A percentile compares a stretch with the other conserved stretches of the same genome.
Evolutionary conservation across 2,797 vertebrate genomes (phyloP).

Genomic region (Rhabdomys pumilio): DNA sequence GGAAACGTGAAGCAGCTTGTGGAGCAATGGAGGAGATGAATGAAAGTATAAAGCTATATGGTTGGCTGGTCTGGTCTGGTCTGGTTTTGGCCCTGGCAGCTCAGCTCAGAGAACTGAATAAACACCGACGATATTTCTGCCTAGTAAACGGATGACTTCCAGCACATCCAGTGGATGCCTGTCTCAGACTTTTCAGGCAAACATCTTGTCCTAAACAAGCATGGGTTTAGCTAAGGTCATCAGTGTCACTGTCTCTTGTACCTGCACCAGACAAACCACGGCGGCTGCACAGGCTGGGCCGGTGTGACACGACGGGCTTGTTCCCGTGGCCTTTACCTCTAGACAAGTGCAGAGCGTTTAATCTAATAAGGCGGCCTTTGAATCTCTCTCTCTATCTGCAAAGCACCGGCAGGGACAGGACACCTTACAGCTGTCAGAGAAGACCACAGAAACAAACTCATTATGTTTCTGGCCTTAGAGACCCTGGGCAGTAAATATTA

Average conservation of each 20-base stretch:
- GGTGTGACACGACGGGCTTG: constrained; percentile 75
- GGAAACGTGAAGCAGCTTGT: constrained; percentile 44
- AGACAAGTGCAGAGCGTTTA: constrained; percentile 76
- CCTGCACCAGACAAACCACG: constrained; percentile 82
- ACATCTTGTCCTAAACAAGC: constrained; percentile 83
- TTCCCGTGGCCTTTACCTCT: constrained; percentile 87
- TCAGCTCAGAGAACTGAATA: constrained; percentile 78
- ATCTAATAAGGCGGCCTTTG: constrained; percentile 77
- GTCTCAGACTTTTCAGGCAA: constrained; percentile 80
- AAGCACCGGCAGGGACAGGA: background rate
- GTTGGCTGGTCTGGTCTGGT: constrained; percentile 36
- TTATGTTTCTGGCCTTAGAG: constrained; percentile 37
- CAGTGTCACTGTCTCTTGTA: constrained; percentile 69
- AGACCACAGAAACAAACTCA: constrained; percentile 48
- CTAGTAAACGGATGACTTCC: constrained; percentile 73
- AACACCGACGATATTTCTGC: constrained; percentile 78
- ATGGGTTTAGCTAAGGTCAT: constrained; percentile 79
- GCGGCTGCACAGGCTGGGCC: constrained; percentile 81
- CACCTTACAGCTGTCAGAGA: background rate
- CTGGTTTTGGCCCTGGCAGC: constrained; percentile 12
- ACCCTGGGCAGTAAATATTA: constrained; percentile 5
- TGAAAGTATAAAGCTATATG: constrained; percentile 33
- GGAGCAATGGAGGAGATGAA: background rate
- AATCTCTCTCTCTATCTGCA: background rate
- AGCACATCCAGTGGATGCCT: constrained; percentile 77